These are phyloP conservation scores for Altica lythri DNA, from an alignment of 2,888 invertebrate genomes.

Conservation along the genomic window DNA sequence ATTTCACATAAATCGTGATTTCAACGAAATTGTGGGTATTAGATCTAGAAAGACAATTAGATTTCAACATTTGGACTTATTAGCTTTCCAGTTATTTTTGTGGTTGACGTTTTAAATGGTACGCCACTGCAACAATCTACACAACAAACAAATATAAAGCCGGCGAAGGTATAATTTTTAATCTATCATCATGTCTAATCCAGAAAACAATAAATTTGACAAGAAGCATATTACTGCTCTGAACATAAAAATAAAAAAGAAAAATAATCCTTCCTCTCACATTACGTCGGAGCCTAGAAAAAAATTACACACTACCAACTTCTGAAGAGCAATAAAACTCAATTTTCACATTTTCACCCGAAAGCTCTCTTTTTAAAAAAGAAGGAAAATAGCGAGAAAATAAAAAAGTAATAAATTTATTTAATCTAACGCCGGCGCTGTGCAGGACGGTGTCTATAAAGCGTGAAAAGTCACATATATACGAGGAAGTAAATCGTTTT, in stretches of 20 bases:
- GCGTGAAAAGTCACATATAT: too few relatives aligned
- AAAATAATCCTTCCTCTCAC: slow-evolving; percentile 6
- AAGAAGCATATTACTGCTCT: slow-evolving; percentile 4
- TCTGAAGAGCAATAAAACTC: slow-evolving; percentile 16
- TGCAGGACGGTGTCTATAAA: not conserved
- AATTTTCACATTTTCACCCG: slow-evolving; percentile 16
- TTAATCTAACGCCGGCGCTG: slow-evolving; percentile 5
- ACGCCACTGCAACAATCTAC: not conserved
- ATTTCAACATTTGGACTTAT: too few relatives aligned
- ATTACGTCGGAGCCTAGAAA: not conserved
- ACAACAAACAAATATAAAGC: slow-evolving; percentile 5
- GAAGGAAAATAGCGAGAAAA: slow-evolving; percentile 8
- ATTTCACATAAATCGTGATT: too few relatives aligned
- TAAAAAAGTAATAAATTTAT: slow-evolving; percentile 20
- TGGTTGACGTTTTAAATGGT: too few relatives aligned
- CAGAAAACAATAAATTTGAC: slow-evolving; percentile 12
- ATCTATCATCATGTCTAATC: slow-evolving; percentile 7
- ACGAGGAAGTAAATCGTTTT: too few relatives aligned
- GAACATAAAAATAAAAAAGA: slow-evolving; percentile 3
- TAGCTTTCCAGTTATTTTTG: too few relatives aligned
- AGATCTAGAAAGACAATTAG: too few relatives aligned
- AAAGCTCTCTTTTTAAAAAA: slow-evolving; percentile 1
- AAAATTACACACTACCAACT: slow-evolving; percentile 7
- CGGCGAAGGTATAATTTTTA: not conserved
- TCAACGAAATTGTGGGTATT: too few relatives aligned